Conservation (phyloP, 2,113 vertebrate species). For the Eretmochelys imbricata region DNA sequence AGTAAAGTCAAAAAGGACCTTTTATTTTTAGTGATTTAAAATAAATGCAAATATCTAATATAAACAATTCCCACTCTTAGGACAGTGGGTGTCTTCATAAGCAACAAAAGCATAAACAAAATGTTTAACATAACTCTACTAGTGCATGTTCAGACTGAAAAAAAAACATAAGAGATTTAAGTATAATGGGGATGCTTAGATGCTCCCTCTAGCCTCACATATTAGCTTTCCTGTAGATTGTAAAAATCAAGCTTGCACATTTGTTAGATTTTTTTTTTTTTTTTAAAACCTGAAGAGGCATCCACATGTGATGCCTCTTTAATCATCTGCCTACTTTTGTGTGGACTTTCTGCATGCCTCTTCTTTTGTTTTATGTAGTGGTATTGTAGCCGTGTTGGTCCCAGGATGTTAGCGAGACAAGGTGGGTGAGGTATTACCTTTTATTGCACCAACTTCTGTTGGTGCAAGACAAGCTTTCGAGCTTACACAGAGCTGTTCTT, state of each 20-base stretch:
- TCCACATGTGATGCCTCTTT: neutral
- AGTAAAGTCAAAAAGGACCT: neutral
- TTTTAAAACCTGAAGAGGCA: neutral
- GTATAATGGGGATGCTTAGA: neutral
- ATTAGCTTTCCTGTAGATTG: neutral
- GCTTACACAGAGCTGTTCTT: neutral
- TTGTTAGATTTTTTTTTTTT: neutral
- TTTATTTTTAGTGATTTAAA: constrained; percentile 23
- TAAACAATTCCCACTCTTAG: neutral
- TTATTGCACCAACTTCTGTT: neutral
- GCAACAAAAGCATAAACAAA: neutral
- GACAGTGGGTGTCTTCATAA: neutral
- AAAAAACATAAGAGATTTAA: neutral
- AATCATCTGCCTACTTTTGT: neutral
- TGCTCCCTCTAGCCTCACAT: neutral
- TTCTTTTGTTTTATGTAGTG: neutral
- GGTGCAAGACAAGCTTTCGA: neutral
- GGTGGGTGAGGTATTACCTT: neutral
- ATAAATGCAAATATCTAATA: neutral
- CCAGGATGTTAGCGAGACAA: neutral
- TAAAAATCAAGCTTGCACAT: neutral
- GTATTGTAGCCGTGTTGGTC: neutral
- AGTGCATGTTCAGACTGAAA: neutral
- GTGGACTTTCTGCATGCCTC: neutral
- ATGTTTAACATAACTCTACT: neutral